A percentile compares a stretch with the other conserved stretches of the same genome.
Evolutionary conservation across 2,797 vertebrate genomes (phyloP).

Genomic region (Leuciscus waleckii): DNA sequence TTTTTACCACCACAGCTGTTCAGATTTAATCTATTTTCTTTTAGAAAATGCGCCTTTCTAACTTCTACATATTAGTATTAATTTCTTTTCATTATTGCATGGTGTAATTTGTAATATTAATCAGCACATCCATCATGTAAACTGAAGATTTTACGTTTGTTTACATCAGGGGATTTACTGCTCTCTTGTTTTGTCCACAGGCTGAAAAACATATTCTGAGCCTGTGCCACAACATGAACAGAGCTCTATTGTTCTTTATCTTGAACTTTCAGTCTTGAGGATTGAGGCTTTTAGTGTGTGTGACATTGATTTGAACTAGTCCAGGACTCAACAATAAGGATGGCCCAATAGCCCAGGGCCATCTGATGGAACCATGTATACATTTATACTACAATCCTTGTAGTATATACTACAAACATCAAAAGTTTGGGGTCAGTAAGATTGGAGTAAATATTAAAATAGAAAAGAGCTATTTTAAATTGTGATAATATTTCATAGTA

Average conservation of each 20-base stretch:
- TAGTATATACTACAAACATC: not conserved
- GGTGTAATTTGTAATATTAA: not conserved
- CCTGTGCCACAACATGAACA: conserved; percentile 18
- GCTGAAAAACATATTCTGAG: conserved; percentile 27
- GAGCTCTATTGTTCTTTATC: conserved; percentile 20
- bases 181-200: not conserved
- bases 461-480: not conserved
- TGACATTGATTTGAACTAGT: not conserved
- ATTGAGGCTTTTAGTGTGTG: conserved; percentile 20
- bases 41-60: not conserved
- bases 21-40: not conserved
- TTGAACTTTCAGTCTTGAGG: conserved; percentile 9
- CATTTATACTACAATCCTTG: not conserved
- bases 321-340: not conserved
- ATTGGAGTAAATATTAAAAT: not conserved
- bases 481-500: not conserved
- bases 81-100: not conserved
- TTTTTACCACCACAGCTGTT: not conserved
- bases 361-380: not conserved
- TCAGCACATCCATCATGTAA: not conserved
- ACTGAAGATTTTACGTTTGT: conserved; percentile 15
- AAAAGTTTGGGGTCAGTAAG: not conserved
- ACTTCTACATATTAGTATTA: not conserved
- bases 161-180: conserved; percentile 27
- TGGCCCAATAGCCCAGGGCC: not conserved